Evolutionary conservation across 2,888 invertebrate genomes (phyloP), one percentile per base, ranked within the genome.

Genomic region (Chouioia cunea): DNA sequence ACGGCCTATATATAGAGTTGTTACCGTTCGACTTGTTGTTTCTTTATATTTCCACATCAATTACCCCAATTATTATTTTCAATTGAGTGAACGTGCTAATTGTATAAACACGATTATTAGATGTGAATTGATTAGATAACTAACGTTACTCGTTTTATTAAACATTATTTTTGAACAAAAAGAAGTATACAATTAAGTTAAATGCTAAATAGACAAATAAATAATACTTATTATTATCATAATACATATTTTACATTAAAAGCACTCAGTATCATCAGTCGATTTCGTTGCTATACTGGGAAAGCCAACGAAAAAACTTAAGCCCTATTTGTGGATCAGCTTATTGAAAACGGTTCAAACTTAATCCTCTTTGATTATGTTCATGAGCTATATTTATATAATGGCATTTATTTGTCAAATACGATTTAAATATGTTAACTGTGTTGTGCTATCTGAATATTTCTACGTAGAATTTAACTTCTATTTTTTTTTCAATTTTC

Each of bases 181-280:
- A 57, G 15, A 43, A 27, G 36, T 36, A 36, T 36, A 36, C 54
- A 10, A 46, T 54, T 43, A 36, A 15, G 10, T 50, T 57, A 54
- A n/a, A 53, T n/a, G 44, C 23, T 54, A 23, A 12, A 59, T 22
- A 53, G 18, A 36, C 58, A 64, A 64, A 54, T 60, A 53, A 65
- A 66, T 62, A 65, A 58, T 23, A 53, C 23, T 54, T 47, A 46
- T 56, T 47, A 10, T 36, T 36, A 36, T 36, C 36, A 36, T 36
- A 36, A 36, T 36, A 36, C 36, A 36, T 36, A 57, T 72, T 68
- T 56, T 68, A 72, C 72, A 68, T 68, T 65, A 68, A 6, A 36
- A 36, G 65, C 64, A 72, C 23, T 66, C 48, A 64, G 57, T 18
- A 65, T 62, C n/a, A 72, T 72, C 68, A 68, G 72, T 72, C 68